Percentiles rank a stretch among this genome's conserved stretches.
Evolutionary conservation across 2,888 invertebrate genomes (phyloP).

Genomic region (Caprella mutica): DNA sequence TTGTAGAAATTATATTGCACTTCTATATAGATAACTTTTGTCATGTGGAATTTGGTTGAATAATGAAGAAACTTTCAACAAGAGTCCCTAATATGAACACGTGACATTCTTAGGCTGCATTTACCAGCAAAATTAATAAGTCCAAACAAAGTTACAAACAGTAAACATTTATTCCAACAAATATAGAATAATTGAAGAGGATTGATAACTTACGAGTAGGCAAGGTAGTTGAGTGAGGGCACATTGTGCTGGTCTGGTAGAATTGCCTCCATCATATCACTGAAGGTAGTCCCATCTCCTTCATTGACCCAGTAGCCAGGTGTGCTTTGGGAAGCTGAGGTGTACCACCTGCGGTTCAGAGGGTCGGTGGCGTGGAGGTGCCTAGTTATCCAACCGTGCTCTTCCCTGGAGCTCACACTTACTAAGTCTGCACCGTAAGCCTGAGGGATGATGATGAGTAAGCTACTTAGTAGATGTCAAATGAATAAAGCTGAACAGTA

Average conservation of each 20-base stretch:
- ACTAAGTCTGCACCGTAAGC: conserved; percentile 60
- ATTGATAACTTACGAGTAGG: conserved; percentile 55
- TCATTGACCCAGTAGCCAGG: conserved; percentile 72
- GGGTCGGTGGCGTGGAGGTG: conserved; percentile 72
- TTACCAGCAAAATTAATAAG: too few relatives aligned
- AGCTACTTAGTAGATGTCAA: background rate
- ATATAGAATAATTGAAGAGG: too few relatives aligned
- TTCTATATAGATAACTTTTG: background rate
- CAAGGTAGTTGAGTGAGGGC: conserved; percentile 58
- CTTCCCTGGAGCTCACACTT: conserved; percentile 66
- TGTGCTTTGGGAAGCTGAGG: conserved; percentile 50
- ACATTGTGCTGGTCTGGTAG: conserved; percentile 46
- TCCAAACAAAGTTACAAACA: too few relatives aligned
- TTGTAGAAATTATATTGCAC: background rate
- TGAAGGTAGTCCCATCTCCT: conserved; percentile 63
- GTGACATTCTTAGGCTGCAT: too few relatives aligned
- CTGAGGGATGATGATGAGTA: conserved; percentile 38
- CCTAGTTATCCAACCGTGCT: conserved; percentile 74
- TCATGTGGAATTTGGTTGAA: too few relatives aligned
- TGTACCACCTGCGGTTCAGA: conserved; percentile 64
- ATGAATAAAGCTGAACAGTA: background rate
- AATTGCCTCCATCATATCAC: conserved; percentile 70
- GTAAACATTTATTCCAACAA: too few relatives aligned
- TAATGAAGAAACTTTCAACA: too few relatives aligned
- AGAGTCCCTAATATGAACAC: too few relatives aligned